Evolutionary conservation across 2,113 vertebrate species (phyloP).

Genomic region (Neogobius melanostomus): DNA sequence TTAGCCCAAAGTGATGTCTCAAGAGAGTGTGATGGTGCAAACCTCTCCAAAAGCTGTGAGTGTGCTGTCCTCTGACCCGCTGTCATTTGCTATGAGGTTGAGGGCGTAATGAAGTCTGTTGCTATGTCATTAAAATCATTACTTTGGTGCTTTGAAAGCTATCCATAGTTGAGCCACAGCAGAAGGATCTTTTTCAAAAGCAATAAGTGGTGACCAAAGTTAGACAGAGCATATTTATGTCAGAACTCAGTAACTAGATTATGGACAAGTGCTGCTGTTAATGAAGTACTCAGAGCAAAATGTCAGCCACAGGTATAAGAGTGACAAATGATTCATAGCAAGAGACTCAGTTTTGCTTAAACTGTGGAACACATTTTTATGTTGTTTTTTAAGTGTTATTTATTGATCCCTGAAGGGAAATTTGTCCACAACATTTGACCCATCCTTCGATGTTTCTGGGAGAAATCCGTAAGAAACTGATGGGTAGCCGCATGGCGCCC

Average conservation of each 20-base stretch:
- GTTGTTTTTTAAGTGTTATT: no score
- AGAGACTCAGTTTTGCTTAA: not conserved
- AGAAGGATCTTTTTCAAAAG: constrained; percentile 11
- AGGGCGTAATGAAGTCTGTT: constrained; percentile 36
- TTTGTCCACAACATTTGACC: no score
- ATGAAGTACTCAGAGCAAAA: constrained; percentile 2
- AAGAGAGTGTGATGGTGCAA: constrained; percentile 23
- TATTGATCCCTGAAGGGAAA: no score
- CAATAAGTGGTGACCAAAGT: constrained; percentile 4
- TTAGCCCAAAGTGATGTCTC: constrained; percentile 16
- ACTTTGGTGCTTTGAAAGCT: constrained; percentile 19
- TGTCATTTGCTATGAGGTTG: constrained; percentile 16
- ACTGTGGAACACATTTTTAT: no score
- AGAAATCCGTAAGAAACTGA: no score
- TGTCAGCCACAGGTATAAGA: constrained; percentile 4
- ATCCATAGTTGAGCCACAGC: constrained; percentile 1
- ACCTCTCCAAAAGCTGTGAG: constrained; percentile 17
- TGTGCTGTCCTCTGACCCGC: constrained; percentile 15
- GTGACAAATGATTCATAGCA: not conserved
- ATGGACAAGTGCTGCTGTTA: constrained; percentile 2
- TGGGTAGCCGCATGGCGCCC: no score
- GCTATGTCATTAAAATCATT: constrained; percentile 31
- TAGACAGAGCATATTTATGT: constrained; percentile 6
- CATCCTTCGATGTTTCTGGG: no score
- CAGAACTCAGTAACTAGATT: not conserved